A percentile compares a stretch with the other conserved stretches of the same genome.
Conservation (phyloP, 53 echinoderm and acorn worm species). For the Mesocentrotus franciscanus region DNA sequence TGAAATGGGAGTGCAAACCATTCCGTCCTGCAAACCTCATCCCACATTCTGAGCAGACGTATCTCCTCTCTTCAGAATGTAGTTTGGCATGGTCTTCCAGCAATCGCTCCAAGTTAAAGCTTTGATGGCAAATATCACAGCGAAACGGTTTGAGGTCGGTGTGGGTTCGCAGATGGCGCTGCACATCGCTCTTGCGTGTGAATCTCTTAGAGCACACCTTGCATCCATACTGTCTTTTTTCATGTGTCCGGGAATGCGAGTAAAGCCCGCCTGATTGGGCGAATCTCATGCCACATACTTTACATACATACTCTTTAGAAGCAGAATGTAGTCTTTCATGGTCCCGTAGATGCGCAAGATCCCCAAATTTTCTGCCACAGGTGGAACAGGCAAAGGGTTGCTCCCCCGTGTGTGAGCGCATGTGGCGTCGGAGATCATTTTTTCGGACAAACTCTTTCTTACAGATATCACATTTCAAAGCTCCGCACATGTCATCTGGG, state of each 20-base stretch:
- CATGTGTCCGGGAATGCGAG: slow-evolving; percentile 31
- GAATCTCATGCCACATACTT: slow-evolving; percentile 44
- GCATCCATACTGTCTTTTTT: slow-evolving; percentile 5
- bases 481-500: background rate
- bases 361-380: background rate
- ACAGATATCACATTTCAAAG: slow-evolving; percentile 12
- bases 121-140: background rate
- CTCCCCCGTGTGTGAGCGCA: slow-evolving; percentile 34
- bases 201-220: slow-evolving; percentile 52
- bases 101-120: background rate
- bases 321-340: slow-evolving; percentile 37
- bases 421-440: slow-evolving; percentile 22
- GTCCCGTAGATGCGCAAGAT: background rate
- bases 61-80: background rate
- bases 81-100: background rate
- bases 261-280: slow-evolving; percentile 22
- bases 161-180: slow-evolving; percentile 37
- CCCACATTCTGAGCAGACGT: slow-evolving; percentile 2
- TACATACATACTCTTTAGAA: slow-evolving; percentile 2
- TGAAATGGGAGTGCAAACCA: slow-evolving; percentile 4
- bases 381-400: slow-evolving; percentile 1
- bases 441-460: slow-evolving; percentile 23
- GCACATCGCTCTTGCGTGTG: slow-evolving; percentile 57
- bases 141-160: background rate
- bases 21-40: background rate